These are phyloP conservation scores for Argyresthia albistria DNA, from an alignment of 2,888 invertebrate genomes.

Conservation along the genomic window DNA sequence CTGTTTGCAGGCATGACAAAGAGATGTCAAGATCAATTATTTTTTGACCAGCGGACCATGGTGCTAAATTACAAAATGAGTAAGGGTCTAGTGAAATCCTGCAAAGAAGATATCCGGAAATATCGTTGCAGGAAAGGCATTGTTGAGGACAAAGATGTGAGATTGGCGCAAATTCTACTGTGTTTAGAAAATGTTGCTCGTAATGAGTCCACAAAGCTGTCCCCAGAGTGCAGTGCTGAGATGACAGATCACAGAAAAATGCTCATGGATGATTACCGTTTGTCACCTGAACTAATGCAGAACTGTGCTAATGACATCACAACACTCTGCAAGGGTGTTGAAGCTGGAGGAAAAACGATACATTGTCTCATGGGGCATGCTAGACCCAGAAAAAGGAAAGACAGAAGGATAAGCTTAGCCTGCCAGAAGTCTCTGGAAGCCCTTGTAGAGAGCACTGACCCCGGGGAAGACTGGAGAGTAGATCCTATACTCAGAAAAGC, in stretches of 20 bases:
- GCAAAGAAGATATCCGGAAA: conserved; percentile 89
- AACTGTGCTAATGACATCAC: conserved; percentile 90
- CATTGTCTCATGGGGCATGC: conserved; percentile 96
- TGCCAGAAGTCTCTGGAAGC: conserved; percentile 87
- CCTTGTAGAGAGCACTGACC: conserved; percentile 89
- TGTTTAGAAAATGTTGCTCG: conserved; percentile 88
- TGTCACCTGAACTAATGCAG: conserved; percentile 94
- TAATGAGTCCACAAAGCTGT: conserved; percentile 81
- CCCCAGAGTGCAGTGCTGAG: conserved; percentile 87
- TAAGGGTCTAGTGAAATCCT: conserved; percentile 89
- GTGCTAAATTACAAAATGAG: conserved; percentile 93
- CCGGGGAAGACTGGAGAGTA: conserved; percentile 96
- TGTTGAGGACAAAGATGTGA: conserved; percentile 86
- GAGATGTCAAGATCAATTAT: conserved; percentile 86
- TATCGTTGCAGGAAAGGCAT: conserved; percentile 89
- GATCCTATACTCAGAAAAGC: conserved; percentile 91
- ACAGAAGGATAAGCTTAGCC: conserved; percentile 76
- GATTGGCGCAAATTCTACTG: conserved; percentile 90
- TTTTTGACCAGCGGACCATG: conserved; percentile 88
- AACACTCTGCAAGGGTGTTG: conserved; percentile 80
- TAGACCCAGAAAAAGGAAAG: conserved; percentile 74
- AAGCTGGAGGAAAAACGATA: conserved; percentile 89
- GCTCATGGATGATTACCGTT: conserved; percentile 92
- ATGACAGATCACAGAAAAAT: conserved; percentile 92
- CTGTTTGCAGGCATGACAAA: conserved; percentile 65